Evolutionary conservation across 2,113 vertebrate genomes (phyloP), one percentile per base, ranked within the genome.

Genomic region (Neodon shergylaensis): DNA sequence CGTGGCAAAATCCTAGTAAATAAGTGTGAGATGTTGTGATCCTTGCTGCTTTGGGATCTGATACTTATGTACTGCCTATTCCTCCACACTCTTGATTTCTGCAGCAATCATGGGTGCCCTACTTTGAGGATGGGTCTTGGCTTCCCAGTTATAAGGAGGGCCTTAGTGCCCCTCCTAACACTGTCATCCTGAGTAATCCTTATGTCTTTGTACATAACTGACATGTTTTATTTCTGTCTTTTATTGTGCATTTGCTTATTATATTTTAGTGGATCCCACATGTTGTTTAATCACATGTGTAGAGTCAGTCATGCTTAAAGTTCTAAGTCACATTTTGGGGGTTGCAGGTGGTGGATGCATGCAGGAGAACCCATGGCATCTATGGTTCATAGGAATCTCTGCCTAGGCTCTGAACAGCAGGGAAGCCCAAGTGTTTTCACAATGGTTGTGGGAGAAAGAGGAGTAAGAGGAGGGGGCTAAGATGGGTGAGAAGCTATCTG

Each of bases 211-310:
- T 77, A 86, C 68, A 19, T 77, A 86, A 83, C 76, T 94, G 88
- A 73, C 22, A 52, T 78, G 70, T 65, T 58, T 93, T 74, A 91
- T 88, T 93, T 91, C 52, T 73, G 39, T 66, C 70, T 88, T 90
- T 36, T 33, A 12, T 58, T 79, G 77, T 61, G 31, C 44, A 26
- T 91, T 76, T 84, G 73, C 68, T 52, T 95, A 24, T 83, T 17
- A 16, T 81, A 66, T 66, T 66, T 92, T 78, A 92, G 72, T 92
- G 47, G 2, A 16, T 90, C 7, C 26, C 11, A 39, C 77, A 4
- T 85, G 5, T 78, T 78, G 21, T 22, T 92, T 77, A 86, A 63
- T 70, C n/a, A 90, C 22, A 63, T 63, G 13, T 82, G 3, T 39
- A 39, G 47, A 82, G 91, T 17, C 77, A 86, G 13, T 5, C 61